A percentile compares a stretch with the other conserved stretches of the same genome.
Conservation (phyloP, 2,113 vertebrate species). For the Microtus montanus region DNA sequence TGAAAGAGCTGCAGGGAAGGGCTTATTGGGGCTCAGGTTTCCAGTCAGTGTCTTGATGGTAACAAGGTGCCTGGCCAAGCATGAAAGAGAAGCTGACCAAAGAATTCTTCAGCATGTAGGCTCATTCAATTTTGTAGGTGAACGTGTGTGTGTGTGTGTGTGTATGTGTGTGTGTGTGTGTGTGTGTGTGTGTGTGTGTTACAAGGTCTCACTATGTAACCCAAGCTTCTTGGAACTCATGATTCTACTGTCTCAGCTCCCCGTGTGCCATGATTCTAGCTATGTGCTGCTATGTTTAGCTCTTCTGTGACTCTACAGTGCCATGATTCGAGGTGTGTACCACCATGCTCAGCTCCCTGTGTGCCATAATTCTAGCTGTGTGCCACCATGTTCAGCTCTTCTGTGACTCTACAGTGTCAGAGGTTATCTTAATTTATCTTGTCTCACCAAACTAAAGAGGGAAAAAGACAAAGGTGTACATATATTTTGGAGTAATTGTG, state of each 20-base stretch:
- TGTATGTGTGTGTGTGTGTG: no score
- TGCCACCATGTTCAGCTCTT: neutral
- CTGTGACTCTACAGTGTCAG: no score
- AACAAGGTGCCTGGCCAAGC: neutral
- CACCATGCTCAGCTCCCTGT: neutral
- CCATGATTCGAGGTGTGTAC: no score
- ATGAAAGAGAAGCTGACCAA: neutral
- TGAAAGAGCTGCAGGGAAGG: neutral
- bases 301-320: no score
- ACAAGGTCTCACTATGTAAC: neutral
- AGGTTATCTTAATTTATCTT: no score
- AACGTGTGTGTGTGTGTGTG: no score
- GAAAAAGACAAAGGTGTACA: no score
- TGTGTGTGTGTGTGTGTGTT: no score
- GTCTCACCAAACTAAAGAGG: no score
- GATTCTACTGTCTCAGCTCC: neutral
- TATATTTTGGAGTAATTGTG: no score
- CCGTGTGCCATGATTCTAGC: neutral
- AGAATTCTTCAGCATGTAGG: no score
- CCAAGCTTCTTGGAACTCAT: neutral
- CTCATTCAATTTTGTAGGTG: no score
- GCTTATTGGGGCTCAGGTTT: neutral
- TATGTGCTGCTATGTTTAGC: neutral
- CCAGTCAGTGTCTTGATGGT: neutral
- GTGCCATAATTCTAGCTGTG: neutral